Evolutionary conservation across 1,140 invertebrate genomes (phyloP), one percentile per base, ranked within the genome.

Genomic region (Musca vetustissima): DNA sequence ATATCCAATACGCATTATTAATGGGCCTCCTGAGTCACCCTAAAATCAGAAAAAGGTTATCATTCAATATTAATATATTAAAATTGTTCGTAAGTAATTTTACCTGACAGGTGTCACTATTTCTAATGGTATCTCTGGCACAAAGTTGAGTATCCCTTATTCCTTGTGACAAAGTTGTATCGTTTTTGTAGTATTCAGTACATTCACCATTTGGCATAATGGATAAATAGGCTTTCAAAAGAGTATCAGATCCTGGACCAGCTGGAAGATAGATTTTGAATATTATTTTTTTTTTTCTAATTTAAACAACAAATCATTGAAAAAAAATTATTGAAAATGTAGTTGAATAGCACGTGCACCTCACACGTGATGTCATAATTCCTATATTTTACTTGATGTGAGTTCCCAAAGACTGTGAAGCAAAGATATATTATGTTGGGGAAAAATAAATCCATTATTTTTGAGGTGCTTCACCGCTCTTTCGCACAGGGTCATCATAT

Each of bases 21-120:
- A 2, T 19, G 71, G 72, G 2, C 72, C 72, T 43, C 72, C 72
- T 17, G 72, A 73, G 15, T 73, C 70, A 48, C 71, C 71, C 71
- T 73, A 43, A 61, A 70, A 36, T 6, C 24, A 21, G 36, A 66
- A 64, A 4, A 22, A 14, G 15, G 15, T 13, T 32, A 1, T 24
- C 22, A 24, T 57, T 57, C 21, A 57, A 9, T 43, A 43, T 8
- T 1, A 43, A 43, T 43, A 43, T 13, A 4, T 3, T 28, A 67
- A 13, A 47, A 65, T 47, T n/a, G n/a, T n/a, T n/a, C n/a, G n/a
- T 13, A n/a, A 14, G 43, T 22, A 13, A 13, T 36, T 24, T 49
- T 52, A 71, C 70, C 53, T 72, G 71, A 32, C 71, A 73, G 19
- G 69, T 73, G 48, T 73, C 72, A n/a, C 64, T 52, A 1, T 36